Evolutionary conservation across 2,888 invertebrate genomes (phyloP).

Genomic region (Therioaphis trifolii): DNA sequence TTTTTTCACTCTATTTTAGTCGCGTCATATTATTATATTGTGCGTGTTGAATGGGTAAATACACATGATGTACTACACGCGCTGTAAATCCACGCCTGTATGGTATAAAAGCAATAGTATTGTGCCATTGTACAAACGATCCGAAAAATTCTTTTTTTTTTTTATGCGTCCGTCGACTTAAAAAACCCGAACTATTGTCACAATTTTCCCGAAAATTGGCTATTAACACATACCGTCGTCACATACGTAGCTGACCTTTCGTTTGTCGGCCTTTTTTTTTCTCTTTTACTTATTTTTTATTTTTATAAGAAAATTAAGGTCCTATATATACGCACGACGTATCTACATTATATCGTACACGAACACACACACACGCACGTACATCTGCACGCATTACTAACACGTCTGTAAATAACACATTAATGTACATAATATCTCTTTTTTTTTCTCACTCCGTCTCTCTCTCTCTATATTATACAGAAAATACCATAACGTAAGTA

Average conservation of each 20-base stretch:
- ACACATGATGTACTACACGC: background rate
- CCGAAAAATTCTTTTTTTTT: conserved; percentile 41
- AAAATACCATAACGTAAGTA: conserved; percentile 37
- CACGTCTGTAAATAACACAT: background rate
- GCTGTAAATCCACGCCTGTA: conserved; percentile 24
- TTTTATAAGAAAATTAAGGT: too few relatives aligned
- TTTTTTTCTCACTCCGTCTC: too few relatives aligned
- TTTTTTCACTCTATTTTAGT: background rate
- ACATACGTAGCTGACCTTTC: background rate
- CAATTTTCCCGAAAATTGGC: conserved; percentile 49
- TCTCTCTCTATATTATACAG: too few relatives aligned
- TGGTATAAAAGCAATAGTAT: too few relatives aligned
- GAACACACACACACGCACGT: background rate
- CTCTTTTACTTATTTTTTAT: too few relatives aligned
- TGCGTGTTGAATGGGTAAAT: background rate
- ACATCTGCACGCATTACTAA: background rate
- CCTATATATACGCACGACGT: too few relatives aligned
- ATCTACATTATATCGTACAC: too few relatives aligned
- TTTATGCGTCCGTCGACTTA: conserved; percentile 17
- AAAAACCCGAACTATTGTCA: conserved; percentile 11
- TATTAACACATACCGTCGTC: background rate
- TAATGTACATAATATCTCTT: conserved; percentile 9
- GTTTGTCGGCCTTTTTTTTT: conserved; percentile 48
- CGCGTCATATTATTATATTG: background rate
- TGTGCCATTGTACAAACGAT: background rate